Base-by-base conservation (phyloP, 92 coral and sea anemone genomes). In the Palythoa grandis region DNA sequence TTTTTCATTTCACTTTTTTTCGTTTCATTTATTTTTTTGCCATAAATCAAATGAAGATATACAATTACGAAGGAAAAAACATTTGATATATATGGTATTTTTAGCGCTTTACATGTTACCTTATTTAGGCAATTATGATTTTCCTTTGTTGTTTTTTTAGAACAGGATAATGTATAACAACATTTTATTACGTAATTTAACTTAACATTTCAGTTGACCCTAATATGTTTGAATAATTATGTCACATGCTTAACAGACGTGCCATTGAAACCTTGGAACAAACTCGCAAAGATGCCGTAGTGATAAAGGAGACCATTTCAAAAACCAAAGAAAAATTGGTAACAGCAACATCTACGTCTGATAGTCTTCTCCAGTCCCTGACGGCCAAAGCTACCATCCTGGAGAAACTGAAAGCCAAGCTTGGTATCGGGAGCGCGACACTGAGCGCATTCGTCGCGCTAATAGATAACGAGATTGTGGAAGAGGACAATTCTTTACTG, bases 391-490 rank as follows among this genome's bases (percentile, higher is more conserved):
- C 98, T 12, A 97, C 99, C 24, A 74, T 87, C 16, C 91, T 93
- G 12, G 99, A 97, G 88, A 97, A 95, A 61, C 95, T 97, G 16
- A 97, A 97, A 53, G 98, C 99, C 9, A 97, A 95, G 63, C 97
- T 97, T 29, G 99, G 99, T 54, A 91, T 97, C 78, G 99, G 99
- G 1, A 97, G 99, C 80, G 83, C 89, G 20, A 95, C 99, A 2
- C 85, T 97, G 20, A 93, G 94, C 69, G 98, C 99, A 14, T 97
- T 97, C 52, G 92, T 95, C 7, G 99, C 97, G 11, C 78, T 97
- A 82, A 97, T 97, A 67, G 98, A 95, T 74, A 95, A 92, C 83
- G 99, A 97, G 66, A 97, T 97, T 53, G 99, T 95, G 25, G 98
- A 95, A 15, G 99, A 97, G 16, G 99, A 97, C 82, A 82, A 82